Conservation (phyloP, 2,888 invertebrate genomes). For the Nebria brevicollis region DNA sequence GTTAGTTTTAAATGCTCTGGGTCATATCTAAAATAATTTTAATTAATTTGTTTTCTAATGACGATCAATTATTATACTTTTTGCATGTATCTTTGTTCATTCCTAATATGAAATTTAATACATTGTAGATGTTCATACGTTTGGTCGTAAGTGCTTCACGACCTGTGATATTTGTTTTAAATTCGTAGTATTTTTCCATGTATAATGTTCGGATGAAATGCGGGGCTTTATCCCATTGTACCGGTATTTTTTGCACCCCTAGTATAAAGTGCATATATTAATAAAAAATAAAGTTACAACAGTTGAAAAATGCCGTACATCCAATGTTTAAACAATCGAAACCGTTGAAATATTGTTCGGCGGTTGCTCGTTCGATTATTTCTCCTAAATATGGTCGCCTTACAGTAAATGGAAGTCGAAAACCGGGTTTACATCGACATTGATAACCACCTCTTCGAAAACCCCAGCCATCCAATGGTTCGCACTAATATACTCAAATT, state of each 20-base stretch:
- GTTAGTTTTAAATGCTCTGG: slow-evolving; percentile 80
- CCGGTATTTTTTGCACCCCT: slow-evolving; percentile 90
- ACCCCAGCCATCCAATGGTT: slow-evolving; percentile 96
- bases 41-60: background rate
- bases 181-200: slow-evolving; percentile 78
- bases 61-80: slow-evolving; percentile 56
- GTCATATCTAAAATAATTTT: slow-evolving; percentile 67
- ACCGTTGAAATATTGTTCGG: slow-evolving; percentile 91
- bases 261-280: slow-evolving; percentile 50
- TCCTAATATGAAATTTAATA: slow-evolving; percentile 79
- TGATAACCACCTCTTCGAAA: slow-evolving; percentile 95
- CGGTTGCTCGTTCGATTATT: slow-evolving; percentile 91
- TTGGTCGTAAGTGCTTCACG: slow-evolving; percentile 73
- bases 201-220: slow-evolving; percentile 78
- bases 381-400: slow-evolving; percentile 93
- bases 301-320: slow-evolving; percentile 71
- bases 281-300: background rate
- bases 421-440: slow-evolving; percentile 91
- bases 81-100: slow-evolving; percentile 69
- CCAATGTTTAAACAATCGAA: slow-evolving; percentile 93
- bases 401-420: slow-evolving; percentile 85
- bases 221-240: slow-evolving; percentile 81
- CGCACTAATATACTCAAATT: slow-evolving; percentile 73
- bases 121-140: slow-evolving; percentile 79
- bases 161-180: slow-evolving; percentile 76